Percentiles rank a stretch among this genome's conserved stretches.
Conservation (phyloP, 2,888 invertebrate genomes). For the Cantharis rufa region DNA sequence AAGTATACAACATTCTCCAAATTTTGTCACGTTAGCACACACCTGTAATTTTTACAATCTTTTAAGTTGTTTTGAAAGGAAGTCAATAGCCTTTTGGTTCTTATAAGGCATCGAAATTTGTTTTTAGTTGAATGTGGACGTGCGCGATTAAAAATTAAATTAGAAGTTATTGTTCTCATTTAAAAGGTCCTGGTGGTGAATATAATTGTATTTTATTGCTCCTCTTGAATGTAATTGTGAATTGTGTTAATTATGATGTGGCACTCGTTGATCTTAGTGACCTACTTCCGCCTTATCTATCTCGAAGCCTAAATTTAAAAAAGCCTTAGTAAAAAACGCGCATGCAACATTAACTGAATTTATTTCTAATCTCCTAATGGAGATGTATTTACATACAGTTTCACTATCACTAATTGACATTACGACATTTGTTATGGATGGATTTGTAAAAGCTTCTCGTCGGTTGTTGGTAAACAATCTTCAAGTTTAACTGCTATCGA, state of each 20-base stretch:
- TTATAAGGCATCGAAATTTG: neutral
- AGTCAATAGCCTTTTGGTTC: neutral
- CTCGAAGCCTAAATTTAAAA: neutral
- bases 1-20: neutral
- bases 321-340: neutral
- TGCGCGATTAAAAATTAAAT: neutral
- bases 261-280: neutral
- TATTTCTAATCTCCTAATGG: neutral
- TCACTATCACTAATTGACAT: neutral
- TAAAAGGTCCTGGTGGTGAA: neutral
- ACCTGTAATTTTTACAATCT: neutral
- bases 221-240: neutral
- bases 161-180: neutral
- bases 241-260: slow-evolving; percentile 1
- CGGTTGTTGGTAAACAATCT: neutral
- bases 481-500: neutral
- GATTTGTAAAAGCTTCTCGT: neutral
- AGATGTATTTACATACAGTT: neutral
- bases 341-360: neutral
- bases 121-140: neutral
- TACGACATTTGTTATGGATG: neutral
- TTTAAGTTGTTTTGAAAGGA: neutral
- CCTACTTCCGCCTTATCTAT: slow-evolving; percentile 14
- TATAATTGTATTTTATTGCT: neutral
- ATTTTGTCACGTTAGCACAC: neutral